Evolutionary conservation across 2,797 vertebrate genomes (phyloP), one percentile per base, ranked within the genome.

Genomic region (Pangasius krempfi): DNA sequence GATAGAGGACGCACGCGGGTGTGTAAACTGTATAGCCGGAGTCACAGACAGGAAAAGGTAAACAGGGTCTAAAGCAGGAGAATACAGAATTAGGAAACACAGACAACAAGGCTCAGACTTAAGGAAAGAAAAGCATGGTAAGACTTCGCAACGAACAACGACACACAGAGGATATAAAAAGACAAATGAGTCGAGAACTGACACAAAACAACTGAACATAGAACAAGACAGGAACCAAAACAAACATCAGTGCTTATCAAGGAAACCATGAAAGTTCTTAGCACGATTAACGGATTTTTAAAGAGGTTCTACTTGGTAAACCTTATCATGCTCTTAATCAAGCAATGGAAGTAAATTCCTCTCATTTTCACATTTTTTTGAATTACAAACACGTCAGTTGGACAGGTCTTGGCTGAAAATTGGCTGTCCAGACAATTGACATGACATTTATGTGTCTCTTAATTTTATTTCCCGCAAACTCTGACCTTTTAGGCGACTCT

Each of bases 401-500:
- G 52, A 27, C 47, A 8, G 47, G 27, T 20, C 14, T 79, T 4
- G 33, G 76, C 4, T 0, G 50, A 30, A 30, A 33, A 54, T 30
- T 0, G 8, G 5, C 10, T n/a, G 73, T 76, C 73, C 52, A 9
- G 76, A 56, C 50, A 4, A 20, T 58, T 8, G 9, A 37, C 4
- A 20, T 58, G 78, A 58, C 78, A 37, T 58, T 80, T 25, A 20
- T 2, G 60, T 78, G 87, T 76, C 50, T 79, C 75, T 78, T 5
- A 16, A 16, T 88, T 72, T 22, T 44, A 81, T 66, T 85, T 56
- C 70, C 76, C 14, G 1, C 50, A 12, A 70, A 78, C 86, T 72
- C 72, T 87, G 75, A 73, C 81, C 88, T 83, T 85, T 62, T 68
- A 3, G 13, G 20, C 47, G 70, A 62, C 50, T 79, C 85, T 85